Base-by-base conservation (phyloP, 2,797 vertebrate genomes). In the Enteromius paludinosus region DNA sequence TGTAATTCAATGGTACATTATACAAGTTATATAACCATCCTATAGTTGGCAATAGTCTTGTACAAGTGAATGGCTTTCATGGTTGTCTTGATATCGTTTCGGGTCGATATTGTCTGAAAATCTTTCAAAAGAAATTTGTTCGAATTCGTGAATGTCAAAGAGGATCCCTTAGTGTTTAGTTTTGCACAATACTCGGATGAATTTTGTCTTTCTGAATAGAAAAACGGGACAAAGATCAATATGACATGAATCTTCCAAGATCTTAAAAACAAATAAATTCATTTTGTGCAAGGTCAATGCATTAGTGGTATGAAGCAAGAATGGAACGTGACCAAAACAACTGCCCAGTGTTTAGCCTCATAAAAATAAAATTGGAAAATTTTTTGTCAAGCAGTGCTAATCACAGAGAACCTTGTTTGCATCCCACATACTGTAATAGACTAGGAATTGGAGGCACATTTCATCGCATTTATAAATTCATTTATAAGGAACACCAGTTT, bases 191-290 rank as follows among this genome's bases (percentile, higher is more conserved):
- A 28, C 73, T 61, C 17, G 0, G 0, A 75, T 25, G 15, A 76
- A 62, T 76, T 75, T 45, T 4, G 23, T 43, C 73, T 76, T 74
- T 74, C 23, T 43, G 73, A 61, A 59, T 56, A 35, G 12, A 41
- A 10, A 18, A 20, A 2, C 23, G 12, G 23, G 11, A 4, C 8
- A 11, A 23, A 61, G 43, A 28, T 75, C 54, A 20, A 75, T 61
- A 25, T 18, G 54, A 75, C 35, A 18, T 1, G 30, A n/a, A 1
- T 23, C 35, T 23, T 73, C 0, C n/a, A 59, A 74, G 33, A 56
- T 56, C 12, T 38, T 38, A 2, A 56, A 74, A 74, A 56, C 33
- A 56, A 56, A 56, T 23, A 25, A 17, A 59, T 74, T 2, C 3
- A 56, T 56, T 56, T 54, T 52, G 17, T 72, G 17, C 17, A 52